These are phyloP conservation scores for Myrmecobius fasciatus DNA, from an alignment of 2,113 vertebrate species.

Conservation along the genomic window DNA sequence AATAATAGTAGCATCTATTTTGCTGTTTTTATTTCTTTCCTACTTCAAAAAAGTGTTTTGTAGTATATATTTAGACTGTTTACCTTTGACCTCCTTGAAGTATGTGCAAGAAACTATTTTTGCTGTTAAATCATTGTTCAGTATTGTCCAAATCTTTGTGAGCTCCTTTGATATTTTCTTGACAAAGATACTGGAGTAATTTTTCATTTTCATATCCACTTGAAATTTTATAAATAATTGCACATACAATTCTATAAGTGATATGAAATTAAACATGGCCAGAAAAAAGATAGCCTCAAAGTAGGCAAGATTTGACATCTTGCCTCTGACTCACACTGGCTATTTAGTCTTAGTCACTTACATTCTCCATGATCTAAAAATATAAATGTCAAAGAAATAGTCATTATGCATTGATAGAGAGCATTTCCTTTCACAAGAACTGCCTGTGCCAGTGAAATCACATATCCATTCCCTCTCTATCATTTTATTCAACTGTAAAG, in stretches of 20 bases:
- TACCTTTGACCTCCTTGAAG: background rate
- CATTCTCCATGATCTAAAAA: background rate
- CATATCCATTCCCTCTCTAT: background rate
- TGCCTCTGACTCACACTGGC: background rate
- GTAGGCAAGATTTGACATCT: background rate
- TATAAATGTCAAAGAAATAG: background rate
- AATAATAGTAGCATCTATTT: background rate
- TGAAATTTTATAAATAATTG: background rate
- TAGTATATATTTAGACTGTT: background rate
- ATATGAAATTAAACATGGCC: background rate
- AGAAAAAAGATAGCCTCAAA: background rate
- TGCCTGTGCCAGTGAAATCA: background rate
- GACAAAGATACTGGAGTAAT: background rate
- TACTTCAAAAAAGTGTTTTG: too few species aligned
- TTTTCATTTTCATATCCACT: background rate
- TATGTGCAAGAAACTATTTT: background rate
- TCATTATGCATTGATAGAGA: background rate
- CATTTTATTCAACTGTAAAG: background rate
- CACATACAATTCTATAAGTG: background rate
- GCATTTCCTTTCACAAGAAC: background rate
- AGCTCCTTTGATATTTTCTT: background rate
- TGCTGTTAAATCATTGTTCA: background rate
- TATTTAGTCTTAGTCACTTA: background rate
- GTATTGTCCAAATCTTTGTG: accelerated
- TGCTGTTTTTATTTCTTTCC: background rate